Base-by-base conservation (phyloP, 2,888 invertebrate genomes). In the Sicus ferrugineus region DNA sequence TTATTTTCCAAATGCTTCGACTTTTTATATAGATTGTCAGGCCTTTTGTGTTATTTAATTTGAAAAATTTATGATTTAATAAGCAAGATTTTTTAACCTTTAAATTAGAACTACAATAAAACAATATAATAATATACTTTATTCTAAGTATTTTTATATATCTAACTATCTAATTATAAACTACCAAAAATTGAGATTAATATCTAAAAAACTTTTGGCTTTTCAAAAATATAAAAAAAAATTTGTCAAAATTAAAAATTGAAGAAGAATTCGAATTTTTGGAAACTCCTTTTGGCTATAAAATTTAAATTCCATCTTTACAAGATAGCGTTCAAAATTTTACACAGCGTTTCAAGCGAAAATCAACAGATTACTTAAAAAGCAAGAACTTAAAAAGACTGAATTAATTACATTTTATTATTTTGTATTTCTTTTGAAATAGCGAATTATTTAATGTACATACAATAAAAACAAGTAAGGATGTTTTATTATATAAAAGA, bases 211-310 rank as follows among this genome's bases (percentile, higher is more conserved):
- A 67, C 21, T 54, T 56, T 56, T 42, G 28, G 52, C 31, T 21
- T 52, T 58, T 63, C 34, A 14, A 62, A 42, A 14, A 34, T 7
- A 34, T 9, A 54, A 54, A 58, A 58, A 58, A 58, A 30, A 26
- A 34, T 58, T 67, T 67, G 50, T 19, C 34, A 61, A 70, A 67
- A 62, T 62, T 67, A 34, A 56, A 70, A 66, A 67, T 42, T 38
- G 14, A 42, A 42, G n/a, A n/a, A n/a, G n/a, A 42, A 54, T 28
- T 42, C 1, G 48, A 34, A 19, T 5, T 64, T 59, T 67, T 67
- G 52, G 52, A 23, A 58, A 28, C 16, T 58, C 69, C 69, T 76
- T 76, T 79, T 79, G 79, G 79, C 79, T 79, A 79, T 79, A 83
- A 78, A 79, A 75, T 75, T 80, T 82, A 78, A 79, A 71, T 68